Conservation (phyloP, 2,797 vertebrate species). For the Euphonia xanthogaster region DNA sequence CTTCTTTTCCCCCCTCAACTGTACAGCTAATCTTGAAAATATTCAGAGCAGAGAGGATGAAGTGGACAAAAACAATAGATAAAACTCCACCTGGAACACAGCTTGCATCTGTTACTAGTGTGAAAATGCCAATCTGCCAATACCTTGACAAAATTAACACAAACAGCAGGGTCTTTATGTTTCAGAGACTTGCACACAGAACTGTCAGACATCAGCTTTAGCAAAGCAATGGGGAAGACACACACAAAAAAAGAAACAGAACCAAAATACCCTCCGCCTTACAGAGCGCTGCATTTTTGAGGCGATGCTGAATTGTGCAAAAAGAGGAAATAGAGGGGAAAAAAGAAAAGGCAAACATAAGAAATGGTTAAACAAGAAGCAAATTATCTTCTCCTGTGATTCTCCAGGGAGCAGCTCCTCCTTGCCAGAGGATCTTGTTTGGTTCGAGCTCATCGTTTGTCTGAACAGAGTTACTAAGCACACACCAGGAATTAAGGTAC, state of each 20-base stretch:
- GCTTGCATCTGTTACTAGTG: background rate
- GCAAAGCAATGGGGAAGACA: background rate
- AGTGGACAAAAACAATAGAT: background rate
- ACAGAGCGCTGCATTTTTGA: background rate
- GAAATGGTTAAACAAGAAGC: background rate
- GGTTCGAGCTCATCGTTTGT: background rate
- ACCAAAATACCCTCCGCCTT: accelerated
- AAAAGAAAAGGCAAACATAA: background rate
- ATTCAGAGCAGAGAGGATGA: background rate
- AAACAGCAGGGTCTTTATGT: background rate
- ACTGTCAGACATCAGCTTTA: background rate
- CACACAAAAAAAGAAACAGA: accelerated
- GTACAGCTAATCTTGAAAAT: background rate
- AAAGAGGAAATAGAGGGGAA: background rate
- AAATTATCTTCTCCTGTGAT: background rate
- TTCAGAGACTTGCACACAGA: background rate
- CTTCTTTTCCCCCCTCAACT: background rate
- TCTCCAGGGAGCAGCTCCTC: background rate
- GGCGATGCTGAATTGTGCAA: background rate
- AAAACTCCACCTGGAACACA: background rate
- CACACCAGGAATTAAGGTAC: background rate
- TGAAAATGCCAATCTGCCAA: background rate
- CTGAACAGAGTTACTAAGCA: background rate
- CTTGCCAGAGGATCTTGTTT: background rate
- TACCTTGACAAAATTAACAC: background rate